Conservation (phyloP, 2,888 invertebrate species). For the Sphaeridia pumilis region DNA sequence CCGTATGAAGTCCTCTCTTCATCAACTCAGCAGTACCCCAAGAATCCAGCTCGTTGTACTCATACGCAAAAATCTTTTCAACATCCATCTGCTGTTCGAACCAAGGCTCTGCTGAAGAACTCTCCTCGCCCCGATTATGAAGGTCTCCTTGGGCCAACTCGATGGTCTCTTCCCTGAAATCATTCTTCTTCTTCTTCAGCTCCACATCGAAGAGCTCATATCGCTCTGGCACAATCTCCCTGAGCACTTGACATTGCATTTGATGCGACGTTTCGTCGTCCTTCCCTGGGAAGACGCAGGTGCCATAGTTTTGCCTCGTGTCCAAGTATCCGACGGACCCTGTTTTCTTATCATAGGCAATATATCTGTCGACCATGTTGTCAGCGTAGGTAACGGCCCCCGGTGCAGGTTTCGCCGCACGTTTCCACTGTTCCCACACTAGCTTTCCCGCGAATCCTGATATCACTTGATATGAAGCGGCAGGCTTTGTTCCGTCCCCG, state of each 20-base stretch:
- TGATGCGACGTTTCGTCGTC: no score
- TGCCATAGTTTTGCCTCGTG: slow-evolving; percentile 46
- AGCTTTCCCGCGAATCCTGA: slow-evolving; percentile 59
- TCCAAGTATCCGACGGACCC: slow-evolving; percentile 57
- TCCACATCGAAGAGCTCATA: slow-evolving; percentile 62
- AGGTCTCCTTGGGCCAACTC: slow-evolving; percentile 19
- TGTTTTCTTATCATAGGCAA: slow-evolving; percentile 26
- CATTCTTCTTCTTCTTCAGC: slow-evolving; percentile 32
- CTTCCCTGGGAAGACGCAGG: slow-evolving; percentile 39
- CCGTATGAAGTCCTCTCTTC: slow-evolving; percentile 57
- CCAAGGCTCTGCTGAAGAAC: not conserved
- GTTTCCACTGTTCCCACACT: slow-evolving; percentile 63
- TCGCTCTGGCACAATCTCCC: slow-evolving; percentile 64
- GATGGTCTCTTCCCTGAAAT: slow-evolving; percentile 31
- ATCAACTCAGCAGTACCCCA: slow-evolving; percentile 70
- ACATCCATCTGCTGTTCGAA: slow-evolving; percentile 40
- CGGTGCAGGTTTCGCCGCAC: slow-evolving; percentile 51
- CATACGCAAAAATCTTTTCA: slow-evolving; percentile 61
- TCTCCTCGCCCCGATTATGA: slow-evolving; percentile 15
- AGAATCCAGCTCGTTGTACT: slow-evolving; percentile 52
- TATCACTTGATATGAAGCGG: slow-evolving; percentile 29
- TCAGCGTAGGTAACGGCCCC: slow-evolving; percentile 50
- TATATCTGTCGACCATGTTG: slow-evolving; percentile 27
- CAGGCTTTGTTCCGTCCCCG: not conserved
- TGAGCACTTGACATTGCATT: slow-evolving; percentile 45